Conservation (phyloP, 1,140 invertebrate genomes). For the Leptopilina boulardi region DNA sequence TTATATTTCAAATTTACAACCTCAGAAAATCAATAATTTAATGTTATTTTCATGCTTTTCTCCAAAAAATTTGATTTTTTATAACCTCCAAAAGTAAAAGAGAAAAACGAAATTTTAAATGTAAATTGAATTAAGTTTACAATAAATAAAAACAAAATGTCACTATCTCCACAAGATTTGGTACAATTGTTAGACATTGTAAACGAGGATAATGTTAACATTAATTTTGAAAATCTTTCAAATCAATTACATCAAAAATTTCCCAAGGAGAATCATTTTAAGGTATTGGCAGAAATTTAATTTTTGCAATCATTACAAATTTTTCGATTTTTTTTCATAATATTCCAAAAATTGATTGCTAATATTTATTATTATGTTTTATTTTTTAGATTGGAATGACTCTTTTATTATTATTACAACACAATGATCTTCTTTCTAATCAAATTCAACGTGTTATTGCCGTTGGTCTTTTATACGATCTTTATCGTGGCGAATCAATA, state of each 20-base stretch:
- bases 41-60: too few species aligned
- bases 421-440: constrained; percentile 82
- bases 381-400: constrained; percentile 72
- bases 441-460: constrained; percentile 81
- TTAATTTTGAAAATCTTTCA: constrained; percentile 80
- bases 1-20: too few species aligned
- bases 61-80: too few species aligned
- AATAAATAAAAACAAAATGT: constrained; percentile 63
- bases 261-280: constrained; percentile 85
- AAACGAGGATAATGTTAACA: constrained; percentile 81
- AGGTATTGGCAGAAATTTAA: constrained; percentile 70
- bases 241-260: constrained; percentile 86
- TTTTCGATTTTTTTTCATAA: background rate
- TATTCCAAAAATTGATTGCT: background rate
- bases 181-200: constrained; percentile 78
- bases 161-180: constrained; percentile 63
- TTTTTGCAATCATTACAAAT: background rate
- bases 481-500: constrained; percentile 83
- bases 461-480: constrained; percentile 82
- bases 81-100: too few species aligned
- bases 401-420: constrained; percentile 83
- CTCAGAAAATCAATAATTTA: too few species aligned
- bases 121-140: background rate
- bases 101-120: too few species aligned
- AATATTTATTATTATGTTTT: background rate